phyloP scores from a whole-genome alignment of 2,888 invertebrate species.

The Aromia moschata region DNA sequence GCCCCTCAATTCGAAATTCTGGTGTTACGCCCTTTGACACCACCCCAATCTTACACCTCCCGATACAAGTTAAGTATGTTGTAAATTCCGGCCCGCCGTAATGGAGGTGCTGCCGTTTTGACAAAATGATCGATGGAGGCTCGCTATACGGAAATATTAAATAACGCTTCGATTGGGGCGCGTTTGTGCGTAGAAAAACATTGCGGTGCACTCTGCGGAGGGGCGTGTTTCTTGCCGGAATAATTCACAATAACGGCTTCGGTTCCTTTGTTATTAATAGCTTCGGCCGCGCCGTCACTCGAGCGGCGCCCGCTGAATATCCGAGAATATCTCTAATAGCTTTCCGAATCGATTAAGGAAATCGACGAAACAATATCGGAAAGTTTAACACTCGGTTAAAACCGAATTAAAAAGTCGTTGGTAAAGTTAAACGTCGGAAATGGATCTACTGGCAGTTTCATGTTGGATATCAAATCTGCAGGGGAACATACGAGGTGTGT shows the following conservation, averaged over 20 bases:
- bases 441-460: too few relatives aligned
- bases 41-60: neutral
- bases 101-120: neutral
- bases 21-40: too few relatives aligned
- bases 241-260: constrained; percentile 11
- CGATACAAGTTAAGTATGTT: constrained; percentile 21
- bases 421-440: too few relatives aligned
- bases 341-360: neutral
- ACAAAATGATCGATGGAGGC: constrained; percentile 13
- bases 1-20: too few relatives aligned
- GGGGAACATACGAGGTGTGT: too few relatives aligned
- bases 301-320: neutral
- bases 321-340: constrained; percentile 7
- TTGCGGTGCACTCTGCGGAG: constrained; percentile 6
- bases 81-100: constrained; percentile 7
- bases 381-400: neutral
- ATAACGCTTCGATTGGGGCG: constrained; percentile 6
- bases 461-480: too few relatives aligned
- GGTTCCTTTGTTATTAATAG: constrained; percentile 15
- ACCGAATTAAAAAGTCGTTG: too few relatives aligned
- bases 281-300: constrained; percentile 1
- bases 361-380: neutral
- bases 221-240: neutral
- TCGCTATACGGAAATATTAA: constrained; percentile 15
- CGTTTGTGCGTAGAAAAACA: constrained; percentile 18